Evolutionary conservation across 2,113 vertebrate genomes (phyloP).

Genomic region (Hemicordylus capensis): DNA sequence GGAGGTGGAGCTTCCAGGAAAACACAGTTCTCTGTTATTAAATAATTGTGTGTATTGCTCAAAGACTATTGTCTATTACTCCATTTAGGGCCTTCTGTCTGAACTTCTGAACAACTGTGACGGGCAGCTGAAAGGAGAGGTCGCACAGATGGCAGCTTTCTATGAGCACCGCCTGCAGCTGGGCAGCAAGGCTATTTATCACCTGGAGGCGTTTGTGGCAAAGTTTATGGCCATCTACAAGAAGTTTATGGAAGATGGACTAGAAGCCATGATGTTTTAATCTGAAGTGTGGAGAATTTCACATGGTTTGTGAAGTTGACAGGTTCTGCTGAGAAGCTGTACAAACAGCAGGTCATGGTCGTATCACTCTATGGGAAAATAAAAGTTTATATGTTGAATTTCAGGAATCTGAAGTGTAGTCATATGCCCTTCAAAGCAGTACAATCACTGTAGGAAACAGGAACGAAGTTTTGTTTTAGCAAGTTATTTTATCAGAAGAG

Average conservation of each 20-base stretch:
- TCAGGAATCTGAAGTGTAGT: neutral
- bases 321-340: neutral
- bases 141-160: conserved; percentile 91
- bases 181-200: conserved; percentile 96
- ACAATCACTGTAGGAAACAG: conserved; percentile 6
- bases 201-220: conserved; percentile 96
- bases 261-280: conserved; percentile 95
- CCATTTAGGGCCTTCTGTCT: conserved; percentile 85
- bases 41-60: too few relatives aligned
- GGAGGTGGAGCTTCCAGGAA: neutral
- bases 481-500: neutral
- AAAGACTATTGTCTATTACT: neutral
- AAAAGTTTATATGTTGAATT: neutral
- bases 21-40: neutral
- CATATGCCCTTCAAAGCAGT: neutral
- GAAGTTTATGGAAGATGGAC: conserved; percentile 98
- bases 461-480: neutral
- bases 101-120: conserved; percentile 95
- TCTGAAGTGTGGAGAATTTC: neutral
- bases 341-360: conserved; percentile 12
- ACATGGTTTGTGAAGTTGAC: neutral
- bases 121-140: conserved; percentile 94
- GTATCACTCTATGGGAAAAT: neutral
- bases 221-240: conserved; percentile 99
- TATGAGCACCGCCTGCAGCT: conserved; percentile 95